phyloP scores from a whole-genome alignment of 2,888 invertebrate genomes.

The Erebia ligea region DNA sequence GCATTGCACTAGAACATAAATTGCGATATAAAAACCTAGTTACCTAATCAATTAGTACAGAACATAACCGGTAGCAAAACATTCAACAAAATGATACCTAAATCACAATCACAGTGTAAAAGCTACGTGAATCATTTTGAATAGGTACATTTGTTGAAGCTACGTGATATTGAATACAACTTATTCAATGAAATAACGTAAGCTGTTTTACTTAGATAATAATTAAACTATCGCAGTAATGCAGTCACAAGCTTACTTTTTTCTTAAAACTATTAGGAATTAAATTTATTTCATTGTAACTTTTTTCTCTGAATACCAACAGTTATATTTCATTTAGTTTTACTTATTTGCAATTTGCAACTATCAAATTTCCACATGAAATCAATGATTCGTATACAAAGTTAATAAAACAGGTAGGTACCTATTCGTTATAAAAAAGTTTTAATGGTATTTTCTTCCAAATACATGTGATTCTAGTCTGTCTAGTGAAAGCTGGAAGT shows the following conservation, averaged over 20 bases:
- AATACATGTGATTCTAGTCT: no score
- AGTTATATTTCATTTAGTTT: background rate
- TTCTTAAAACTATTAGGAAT: slow-evolving; percentile 34
- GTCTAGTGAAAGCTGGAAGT: no score
- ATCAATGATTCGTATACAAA: slow-evolving; percentile 6
- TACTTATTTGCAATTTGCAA: background rate
- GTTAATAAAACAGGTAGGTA: background rate
- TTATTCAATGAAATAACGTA: slow-evolving; percentile 16
- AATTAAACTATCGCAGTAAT: slow-evolving; percentile 29
- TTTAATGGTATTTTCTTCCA: no score
- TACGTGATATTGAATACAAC: background rate
- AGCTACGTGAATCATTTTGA: slow-evolving; percentile 7
- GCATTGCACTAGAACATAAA: slow-evolving; percentile 16
- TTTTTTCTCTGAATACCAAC: background rate
- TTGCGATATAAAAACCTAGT: background rate
- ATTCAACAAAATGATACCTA: slow-evolving; percentile 25
- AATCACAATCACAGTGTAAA: slow-evolving; percentile 25
- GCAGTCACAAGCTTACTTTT: slow-evolving; percentile 29
- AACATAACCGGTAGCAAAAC: slow-evolving; percentile 11
- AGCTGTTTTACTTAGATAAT: slow-evolving; percentile 29
- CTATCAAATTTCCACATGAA: slow-evolving; percentile 8
- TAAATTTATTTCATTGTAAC: slow-evolving; percentile 31
- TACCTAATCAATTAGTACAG: slow-evolving; percentile 3
- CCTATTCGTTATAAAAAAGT: background rate
- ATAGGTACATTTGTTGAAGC: background rate